These are phyloP conservation scores for Paramacrobiotus metropolitanus DNA, from an alignment of 1,140 invertebrate species.

Conservation along the genomic window DNA sequence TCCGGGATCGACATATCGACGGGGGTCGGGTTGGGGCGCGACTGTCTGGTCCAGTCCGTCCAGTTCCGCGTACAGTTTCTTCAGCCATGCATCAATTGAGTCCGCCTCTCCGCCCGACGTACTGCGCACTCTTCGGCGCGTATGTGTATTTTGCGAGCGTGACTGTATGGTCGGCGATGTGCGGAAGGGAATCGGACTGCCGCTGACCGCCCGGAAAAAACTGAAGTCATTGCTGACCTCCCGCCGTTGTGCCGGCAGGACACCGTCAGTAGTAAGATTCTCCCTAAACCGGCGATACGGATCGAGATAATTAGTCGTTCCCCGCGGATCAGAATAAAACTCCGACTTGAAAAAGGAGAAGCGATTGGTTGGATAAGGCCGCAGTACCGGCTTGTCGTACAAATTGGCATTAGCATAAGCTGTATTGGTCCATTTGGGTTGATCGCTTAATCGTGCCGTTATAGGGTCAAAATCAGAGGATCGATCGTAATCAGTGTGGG, in stretches of 20 bases:
- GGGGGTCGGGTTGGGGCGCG: no score
- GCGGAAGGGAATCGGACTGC: background rate
- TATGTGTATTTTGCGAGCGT: background rate
- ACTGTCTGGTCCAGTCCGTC: background rate
- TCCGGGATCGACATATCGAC: no score
- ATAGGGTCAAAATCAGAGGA: no score
- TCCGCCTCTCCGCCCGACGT: background rate
- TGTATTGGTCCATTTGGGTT: no score
- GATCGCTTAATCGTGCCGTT: no score
- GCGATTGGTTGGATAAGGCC: background rate
- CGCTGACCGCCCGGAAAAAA: background rate
- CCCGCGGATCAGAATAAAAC: background rate
- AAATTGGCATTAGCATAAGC: background rate
- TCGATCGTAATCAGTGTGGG: no score
- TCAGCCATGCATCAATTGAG: background rate
- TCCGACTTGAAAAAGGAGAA: background rate
- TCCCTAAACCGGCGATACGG: background rate
- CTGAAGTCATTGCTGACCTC: background rate
- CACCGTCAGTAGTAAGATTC: background rate
- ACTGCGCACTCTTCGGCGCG: background rate
- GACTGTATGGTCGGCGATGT: background rate
- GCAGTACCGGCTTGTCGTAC: background rate
- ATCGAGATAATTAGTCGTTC: background rate
- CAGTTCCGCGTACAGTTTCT: background rate
- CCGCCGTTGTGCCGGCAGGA: background rate